Percentiles rank a stretch among this genome's conserved stretches.
phyloP scores from a whole-genome alignment of 2,888 invertebrate genomes.

The Theodoxus fluviatilis region DNA sequence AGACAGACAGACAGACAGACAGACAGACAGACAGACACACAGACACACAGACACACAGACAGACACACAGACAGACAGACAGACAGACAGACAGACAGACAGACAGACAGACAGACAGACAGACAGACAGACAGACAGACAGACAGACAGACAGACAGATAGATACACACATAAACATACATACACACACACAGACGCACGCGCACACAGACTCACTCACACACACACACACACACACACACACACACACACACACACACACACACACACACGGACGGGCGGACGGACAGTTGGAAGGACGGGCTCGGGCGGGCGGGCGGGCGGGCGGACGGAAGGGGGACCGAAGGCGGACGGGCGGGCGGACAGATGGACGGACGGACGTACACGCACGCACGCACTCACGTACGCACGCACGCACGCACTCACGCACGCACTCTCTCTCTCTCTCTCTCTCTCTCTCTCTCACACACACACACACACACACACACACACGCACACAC shows the following conservation, averaged over 20 bases:
- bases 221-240: neutral
- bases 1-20: neutral
- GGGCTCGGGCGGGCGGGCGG: neutral
- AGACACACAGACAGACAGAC: neutral
- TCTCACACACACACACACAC: constrained; percentile 3
- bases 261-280: constrained; percentile 6
- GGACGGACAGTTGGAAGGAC: neutral
- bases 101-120: neutral
- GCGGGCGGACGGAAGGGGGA: neutral
- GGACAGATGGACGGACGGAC: too few relatives aligned
- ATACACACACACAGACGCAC: constrained; percentile 11
- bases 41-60: neutral
- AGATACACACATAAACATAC: constrained; percentile 4
- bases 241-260: constrained; percentile 8
- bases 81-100: neutral
- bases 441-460: neutral
- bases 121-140: neutral
- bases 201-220: neutral
- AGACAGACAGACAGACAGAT: neutral
- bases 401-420: neutral
- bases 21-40: neutral
- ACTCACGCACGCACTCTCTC: neutral
- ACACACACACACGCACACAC: neutral
- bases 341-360: neutral
- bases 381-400: neutral